Conservation (phyloP, 2,888 invertebrate species). For the Pemphredon lugubris region DNA sequence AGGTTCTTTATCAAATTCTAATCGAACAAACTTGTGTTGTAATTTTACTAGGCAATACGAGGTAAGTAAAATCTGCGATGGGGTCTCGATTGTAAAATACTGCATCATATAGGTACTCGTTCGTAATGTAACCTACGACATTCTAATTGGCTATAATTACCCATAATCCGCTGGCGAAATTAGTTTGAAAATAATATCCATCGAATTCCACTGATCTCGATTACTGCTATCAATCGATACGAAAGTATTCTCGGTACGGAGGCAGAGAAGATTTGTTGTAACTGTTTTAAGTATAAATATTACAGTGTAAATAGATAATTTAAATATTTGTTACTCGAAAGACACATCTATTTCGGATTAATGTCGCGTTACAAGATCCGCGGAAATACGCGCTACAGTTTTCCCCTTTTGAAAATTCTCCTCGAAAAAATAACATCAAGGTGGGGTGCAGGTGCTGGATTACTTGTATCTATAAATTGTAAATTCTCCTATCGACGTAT, state of each 20-base stretch:
- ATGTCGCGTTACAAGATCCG: slow-evolving; percentile 56
- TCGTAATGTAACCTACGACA: too few relatives aligned
- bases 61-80: too few relatives aligned
- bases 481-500: slow-evolving; percentile 47
- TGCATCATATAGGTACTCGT: too few relatives aligned
- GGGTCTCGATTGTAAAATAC: too few relatives aligned
- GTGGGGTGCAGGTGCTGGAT: slow-evolving; percentile 64
- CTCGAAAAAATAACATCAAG: slow-evolving; percentile 59
- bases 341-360: slow-evolving; percentile 66
- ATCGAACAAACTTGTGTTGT: neutral
- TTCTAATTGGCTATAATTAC: too few relatives aligned
- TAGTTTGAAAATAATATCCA: neutral
- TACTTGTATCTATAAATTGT: slow-evolving; percentile 55
- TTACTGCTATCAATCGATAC: too few relatives aligned
- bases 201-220: too few relatives aligned
- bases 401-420: slow-evolving; percentile 22
- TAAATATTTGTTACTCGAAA: slow-evolving; percentile 68
- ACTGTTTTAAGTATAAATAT: slow-evolving; percentile 66
- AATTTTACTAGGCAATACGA: too few relatives aligned
- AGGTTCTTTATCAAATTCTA: neutral
- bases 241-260: slow-evolving; percentile 48
- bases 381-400: slow-evolving; percentile 54
- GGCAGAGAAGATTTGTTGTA: slow-evolving; percentile 57
- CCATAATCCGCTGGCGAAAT: too few relatives aligned
- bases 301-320: slow-evolving; percentile 74